A percentile compares a stretch with the other conserved stretches of the same genome.
phyloP scores from a whole-genome alignment of 2,888 invertebrate genomes.

The Scrobipalpa costella region DNA sequence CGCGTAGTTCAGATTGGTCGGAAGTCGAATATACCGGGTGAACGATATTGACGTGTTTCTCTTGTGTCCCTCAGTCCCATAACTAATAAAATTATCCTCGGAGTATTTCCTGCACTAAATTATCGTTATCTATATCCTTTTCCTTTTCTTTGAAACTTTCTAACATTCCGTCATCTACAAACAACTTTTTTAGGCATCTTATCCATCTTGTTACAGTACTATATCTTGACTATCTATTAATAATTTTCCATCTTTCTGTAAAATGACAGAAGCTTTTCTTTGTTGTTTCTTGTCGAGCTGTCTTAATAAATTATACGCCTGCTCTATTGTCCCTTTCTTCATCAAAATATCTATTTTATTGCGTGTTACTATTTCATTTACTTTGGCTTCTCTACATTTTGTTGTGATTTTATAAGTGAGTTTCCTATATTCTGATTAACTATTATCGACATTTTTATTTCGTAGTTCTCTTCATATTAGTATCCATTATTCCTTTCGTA shows the following conservation, averaged over 20 bases:
- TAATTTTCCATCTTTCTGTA: constrained; percentile 3
- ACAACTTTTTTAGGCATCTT: not conserved
- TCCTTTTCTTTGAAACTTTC: not conserved
- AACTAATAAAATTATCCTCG: not conserved
- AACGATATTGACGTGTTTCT: too few species aligned
- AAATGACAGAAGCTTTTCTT: constrained; percentile 3
- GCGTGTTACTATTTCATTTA: not conserved
- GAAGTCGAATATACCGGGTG: too few species aligned
- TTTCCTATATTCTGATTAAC: constrained; percentile 17
- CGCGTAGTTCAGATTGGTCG: too few species aligned
- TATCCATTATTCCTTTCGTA: constrained; percentile 18
- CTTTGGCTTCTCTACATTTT: constrained; percentile 18
- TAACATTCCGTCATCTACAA: not conserved
- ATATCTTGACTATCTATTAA: constrained; percentile 6
- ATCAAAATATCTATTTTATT: not conserved
- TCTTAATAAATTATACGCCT: constrained; percentile 22
- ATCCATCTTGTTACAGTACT: not conserved
- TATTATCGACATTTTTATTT: constrained; percentile 16
- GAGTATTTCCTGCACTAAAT: not conserved
- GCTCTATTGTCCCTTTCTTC: constrained; percentile 17
- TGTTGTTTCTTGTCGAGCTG: constrained; percentile 3
- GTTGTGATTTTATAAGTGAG: too few species aligned
- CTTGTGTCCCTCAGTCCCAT: too few species aligned
- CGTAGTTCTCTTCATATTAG: constrained; percentile 11
- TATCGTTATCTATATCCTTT: not conserved